A percentile compares a stretch with the other conserved stretches of the same genome.
phyloP scores from a whole-genome alignment of 2,113 vertebrate genomes.

The Ornithorhynchus anatinus region DNA sequence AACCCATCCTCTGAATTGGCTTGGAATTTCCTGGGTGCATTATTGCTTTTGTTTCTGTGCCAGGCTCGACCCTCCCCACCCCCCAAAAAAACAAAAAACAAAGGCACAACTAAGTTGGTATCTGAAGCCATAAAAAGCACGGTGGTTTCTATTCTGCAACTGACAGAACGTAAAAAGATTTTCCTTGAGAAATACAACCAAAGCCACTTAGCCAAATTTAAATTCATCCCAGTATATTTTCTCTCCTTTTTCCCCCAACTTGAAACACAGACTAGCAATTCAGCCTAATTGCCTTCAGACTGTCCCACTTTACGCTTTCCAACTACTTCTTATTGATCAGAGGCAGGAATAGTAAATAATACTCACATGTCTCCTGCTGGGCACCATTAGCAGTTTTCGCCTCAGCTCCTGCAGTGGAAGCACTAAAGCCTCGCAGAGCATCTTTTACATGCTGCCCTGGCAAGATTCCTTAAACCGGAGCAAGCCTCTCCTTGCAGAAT shows the following conservation, averaged over 20 bases:
- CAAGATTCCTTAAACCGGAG: background rate
- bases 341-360: background rate
- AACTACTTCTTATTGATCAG: background rate
- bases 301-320: background rate
- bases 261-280: background rate
- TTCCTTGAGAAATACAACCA: background rate
- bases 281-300: background rate
- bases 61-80: no score
- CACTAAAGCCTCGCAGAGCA: background rate
- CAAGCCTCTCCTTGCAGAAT: constrained; percentile 8
- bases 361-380: background rate
- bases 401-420: background rate
- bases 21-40: background rate
- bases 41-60: background rate
- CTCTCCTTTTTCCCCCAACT: background rate
- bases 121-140: background rate
- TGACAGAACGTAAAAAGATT: background rate
- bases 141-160: background rate
- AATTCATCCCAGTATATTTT: background rate
- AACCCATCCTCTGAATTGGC: background rate
- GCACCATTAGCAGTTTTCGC: background rate
- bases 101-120: background rate
- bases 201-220: background rate
- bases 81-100: background rate
- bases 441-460: background rate